Evolutionary conservation across 2,113 vertebrate genomes (phyloP).

Genomic region (Gallinago undulata): DNA sequence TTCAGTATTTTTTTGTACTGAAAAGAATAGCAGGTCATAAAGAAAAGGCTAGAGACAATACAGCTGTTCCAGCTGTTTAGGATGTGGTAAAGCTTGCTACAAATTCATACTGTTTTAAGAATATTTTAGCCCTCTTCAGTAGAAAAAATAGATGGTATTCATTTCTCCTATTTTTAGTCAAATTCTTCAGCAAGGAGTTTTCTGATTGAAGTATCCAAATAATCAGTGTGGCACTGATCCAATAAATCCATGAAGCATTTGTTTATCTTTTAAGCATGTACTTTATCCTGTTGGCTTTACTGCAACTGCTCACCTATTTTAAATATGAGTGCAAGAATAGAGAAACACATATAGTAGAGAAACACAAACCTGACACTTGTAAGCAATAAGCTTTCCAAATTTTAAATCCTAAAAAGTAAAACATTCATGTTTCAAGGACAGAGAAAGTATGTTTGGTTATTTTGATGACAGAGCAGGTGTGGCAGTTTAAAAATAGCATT

Average conservation of each 20-base stretch:
- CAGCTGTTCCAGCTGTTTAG: neutral
- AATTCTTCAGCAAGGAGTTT: neutral
- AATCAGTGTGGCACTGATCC: neutral
- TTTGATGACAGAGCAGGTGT: slow-evolving; percentile 10
- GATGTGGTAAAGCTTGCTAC: neutral
- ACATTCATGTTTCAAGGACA: slow-evolving; percentile 8
- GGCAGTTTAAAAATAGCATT: slow-evolving; percentile 43
- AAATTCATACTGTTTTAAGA: neutral
- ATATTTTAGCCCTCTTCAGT: neutral
- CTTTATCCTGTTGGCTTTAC: neutral
- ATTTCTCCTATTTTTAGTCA: neutral
- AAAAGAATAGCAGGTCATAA: neutral
- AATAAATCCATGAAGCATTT: neutral
- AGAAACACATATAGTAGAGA: neutral
- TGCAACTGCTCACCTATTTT: neutral
- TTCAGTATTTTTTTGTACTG: neutral
- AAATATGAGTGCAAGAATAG: neutral
- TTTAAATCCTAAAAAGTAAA: neutral
- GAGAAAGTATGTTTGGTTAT: neutral
- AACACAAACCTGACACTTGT: neutral
- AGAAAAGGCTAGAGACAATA: neutral
- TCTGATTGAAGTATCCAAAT: slow-evolving; percentile 6
- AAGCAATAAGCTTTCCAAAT: neutral
- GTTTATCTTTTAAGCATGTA: neutral
- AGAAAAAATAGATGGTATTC: neutral